Evolutionary conservation across 1,140 invertebrate genomes (phyloP), one percentile per base, ranked within the genome.

Genomic region (Eurosta solidaginis): DNA sequence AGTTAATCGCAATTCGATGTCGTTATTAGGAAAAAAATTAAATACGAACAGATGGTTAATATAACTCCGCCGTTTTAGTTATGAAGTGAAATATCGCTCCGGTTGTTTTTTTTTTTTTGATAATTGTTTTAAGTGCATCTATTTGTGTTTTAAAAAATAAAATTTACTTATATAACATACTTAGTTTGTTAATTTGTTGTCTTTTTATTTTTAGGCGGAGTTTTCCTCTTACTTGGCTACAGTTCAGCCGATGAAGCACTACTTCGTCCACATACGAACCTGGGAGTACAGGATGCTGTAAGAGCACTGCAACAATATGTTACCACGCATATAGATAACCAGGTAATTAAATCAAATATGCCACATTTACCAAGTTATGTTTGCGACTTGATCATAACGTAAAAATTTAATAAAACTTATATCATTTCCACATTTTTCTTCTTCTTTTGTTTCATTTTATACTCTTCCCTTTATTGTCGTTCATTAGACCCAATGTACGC

Each of bases 161-260:
- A 9, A 45, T 45, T 45, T 45, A 17, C 44, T 7, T 52, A 7
- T 20, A 52, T 7, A 20, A 6, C 7, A 52, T 52, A 52, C 22
- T 20, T 52, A 20, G 5, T 44, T 44, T 9, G 6, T 52, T 25
- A 52, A n/a, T 17, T 52, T 27, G 10, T 52, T 52, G 27, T 6
- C 40, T 73, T 7, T 74, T 44, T 22, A 14, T 27, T 14, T 74
- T 14, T 89, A 94, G 94, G 93, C 83, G 95, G 96, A 22, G 92
- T 96, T 49, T 96, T 95, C 88, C 90, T 97, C 80, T 93, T 96
- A 87, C 91, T 96, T 54, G 96, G 96, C 42, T 96, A 96, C 88
- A 96, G 95, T 82, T 92, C 95, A 79, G 92, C 93, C 22, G 96
- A 97, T 86, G 95, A 96, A 88, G 91, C 92, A n/a, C 88, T 96